phyloP scores from a whole-genome alignment of 2,888 invertebrate species.

The Archips crataeganus region DNA sequence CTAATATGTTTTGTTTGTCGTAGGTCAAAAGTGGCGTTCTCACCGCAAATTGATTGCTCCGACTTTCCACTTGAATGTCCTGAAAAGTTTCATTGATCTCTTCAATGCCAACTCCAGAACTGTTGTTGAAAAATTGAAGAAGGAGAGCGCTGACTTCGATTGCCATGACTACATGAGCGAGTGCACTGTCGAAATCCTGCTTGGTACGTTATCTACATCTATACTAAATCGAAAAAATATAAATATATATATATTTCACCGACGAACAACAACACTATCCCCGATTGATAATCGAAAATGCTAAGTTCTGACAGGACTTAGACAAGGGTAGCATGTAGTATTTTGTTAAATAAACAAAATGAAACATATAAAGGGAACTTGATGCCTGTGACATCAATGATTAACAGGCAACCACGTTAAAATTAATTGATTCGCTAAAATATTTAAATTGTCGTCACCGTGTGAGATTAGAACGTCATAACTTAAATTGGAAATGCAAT shows the following conservation, averaged over 20 bases:
- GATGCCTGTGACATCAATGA: not conserved
- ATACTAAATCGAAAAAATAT: too few species aligned
- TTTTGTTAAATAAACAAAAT: not conserved
- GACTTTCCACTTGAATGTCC: conserved; percentile 94
- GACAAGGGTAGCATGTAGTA: too few species aligned
- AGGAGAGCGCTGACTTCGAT: conserved; percentile 90
- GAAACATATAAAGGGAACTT: not conserved
- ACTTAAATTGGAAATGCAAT: not conserved
- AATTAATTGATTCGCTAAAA: not conserved
- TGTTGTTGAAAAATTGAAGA: conserved; percentile 90
- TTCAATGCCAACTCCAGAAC: conserved; percentile 93
- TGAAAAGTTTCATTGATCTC: conserved; percentile 94
- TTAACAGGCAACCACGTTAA: conserved; percentile 11
- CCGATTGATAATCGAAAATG: too few species aligned
- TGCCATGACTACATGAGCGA: conserved; percentile 95
- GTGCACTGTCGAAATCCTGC: conserved; percentile 92
- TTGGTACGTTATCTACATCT: conserved; percentile 76
- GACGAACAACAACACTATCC: too few species aligned
- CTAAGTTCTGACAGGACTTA: too few species aligned
- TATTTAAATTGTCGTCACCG: not conserved
- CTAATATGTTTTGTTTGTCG: conserved; percentile 25
- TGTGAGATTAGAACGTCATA: conserved; percentile 16
- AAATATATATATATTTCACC: too few species aligned
- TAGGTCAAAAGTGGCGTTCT: conserved; percentile 93
- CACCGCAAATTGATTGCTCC: conserved; percentile 95